phyloP scores from a whole-genome alignment of 2,797 vertebrate species.

The Erethizon dorsatum region DNA sequence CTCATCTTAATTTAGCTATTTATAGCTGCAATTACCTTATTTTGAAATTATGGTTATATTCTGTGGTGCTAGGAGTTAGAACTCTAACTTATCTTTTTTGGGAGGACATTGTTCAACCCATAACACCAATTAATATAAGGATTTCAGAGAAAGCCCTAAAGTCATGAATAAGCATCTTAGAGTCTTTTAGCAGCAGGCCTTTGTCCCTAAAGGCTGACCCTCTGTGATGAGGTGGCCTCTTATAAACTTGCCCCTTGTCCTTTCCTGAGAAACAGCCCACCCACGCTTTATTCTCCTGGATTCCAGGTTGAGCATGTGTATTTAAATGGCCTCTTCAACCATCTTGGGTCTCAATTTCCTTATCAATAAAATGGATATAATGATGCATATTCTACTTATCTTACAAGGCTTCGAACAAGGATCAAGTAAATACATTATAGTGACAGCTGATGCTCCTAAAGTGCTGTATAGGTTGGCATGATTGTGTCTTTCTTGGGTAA shows the following conservation, averaged over 20 bases:
- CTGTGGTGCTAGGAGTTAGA: background rate
- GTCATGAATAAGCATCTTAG: background rate
- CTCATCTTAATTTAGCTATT: background rate
- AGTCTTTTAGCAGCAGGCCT: background rate
- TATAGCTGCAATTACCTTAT: background rate
- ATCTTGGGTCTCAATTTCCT: background rate
- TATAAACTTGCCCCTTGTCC: background rate
- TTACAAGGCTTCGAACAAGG: background rate
- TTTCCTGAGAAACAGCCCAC: background rate
- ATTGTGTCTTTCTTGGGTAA: background rate
- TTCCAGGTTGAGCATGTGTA: background rate
- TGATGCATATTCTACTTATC: background rate
- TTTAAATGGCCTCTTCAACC: background rate
- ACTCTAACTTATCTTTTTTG: background rate
- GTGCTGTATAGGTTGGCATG: background rate
- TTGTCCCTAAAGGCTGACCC: background rate
- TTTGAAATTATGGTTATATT: background rate
- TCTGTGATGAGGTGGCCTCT: background rate
- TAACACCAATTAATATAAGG: background rate
- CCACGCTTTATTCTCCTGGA: background rate
- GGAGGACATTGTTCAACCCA: background rate
- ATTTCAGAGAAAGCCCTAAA: background rate
- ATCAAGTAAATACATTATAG: background rate
- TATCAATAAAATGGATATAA: slow-evolving; percentile 12
- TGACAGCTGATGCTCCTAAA: background rate